These are phyloP conservation scores for Patella pellucida DNA, from an alignment of 2,888 invertebrate genomes.

Conservation along the genomic window DNA sequence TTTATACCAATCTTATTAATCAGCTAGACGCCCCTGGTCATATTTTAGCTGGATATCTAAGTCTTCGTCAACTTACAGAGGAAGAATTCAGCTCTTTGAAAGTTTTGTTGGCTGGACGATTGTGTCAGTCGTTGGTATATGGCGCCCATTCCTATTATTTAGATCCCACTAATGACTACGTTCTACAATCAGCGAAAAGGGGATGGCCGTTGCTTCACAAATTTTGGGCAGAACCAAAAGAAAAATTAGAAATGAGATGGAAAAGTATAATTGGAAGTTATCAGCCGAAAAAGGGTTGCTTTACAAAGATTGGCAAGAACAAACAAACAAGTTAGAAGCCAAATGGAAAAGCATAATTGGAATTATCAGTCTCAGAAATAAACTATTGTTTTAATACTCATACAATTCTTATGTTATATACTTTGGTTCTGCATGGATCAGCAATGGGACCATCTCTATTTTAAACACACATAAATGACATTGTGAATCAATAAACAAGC, in stretches of 20 bases:
- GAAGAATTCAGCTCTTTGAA: slow-evolving; percentile 79
- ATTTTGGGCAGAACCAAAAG: slow-evolving; percentile 47
- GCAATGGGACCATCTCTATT: too few species aligned
- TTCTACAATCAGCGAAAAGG: slow-evolving; percentile 76
- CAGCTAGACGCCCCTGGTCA: slow-evolving; percentile 69
- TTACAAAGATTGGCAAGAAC: too few species aligned
- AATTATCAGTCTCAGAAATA: too few species aligned
- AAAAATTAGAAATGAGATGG: slow-evolving; percentile 33
- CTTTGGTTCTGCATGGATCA: too few species aligned
- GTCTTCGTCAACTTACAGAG: slow-evolving; percentile 76
- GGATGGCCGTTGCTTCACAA: slow-evolving; percentile 60
- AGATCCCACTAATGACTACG: slow-evolving; percentile 85
- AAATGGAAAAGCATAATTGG: too few species aligned
- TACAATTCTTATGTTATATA: too few species aligned
- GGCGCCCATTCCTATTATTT: slow-evolving; percentile 83
- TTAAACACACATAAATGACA: too few species aligned
- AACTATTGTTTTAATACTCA: too few species aligned
- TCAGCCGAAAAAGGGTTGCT: not conserved
- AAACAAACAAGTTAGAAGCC: too few species aligned
- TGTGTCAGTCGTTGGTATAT: slow-evolving; percentile 86
- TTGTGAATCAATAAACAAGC: too few species aligned
- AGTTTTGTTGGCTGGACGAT: slow-evolving; percentile 82
- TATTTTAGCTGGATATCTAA: slow-evolving; percentile 84
- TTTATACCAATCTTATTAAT: slow-evolving; percentile 77
- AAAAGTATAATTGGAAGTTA: slow-evolving; percentile 24